Evolutionary conservation across 1,140 invertebrate genomes (phyloP).

Genomic region (Physella acuta): DNA sequence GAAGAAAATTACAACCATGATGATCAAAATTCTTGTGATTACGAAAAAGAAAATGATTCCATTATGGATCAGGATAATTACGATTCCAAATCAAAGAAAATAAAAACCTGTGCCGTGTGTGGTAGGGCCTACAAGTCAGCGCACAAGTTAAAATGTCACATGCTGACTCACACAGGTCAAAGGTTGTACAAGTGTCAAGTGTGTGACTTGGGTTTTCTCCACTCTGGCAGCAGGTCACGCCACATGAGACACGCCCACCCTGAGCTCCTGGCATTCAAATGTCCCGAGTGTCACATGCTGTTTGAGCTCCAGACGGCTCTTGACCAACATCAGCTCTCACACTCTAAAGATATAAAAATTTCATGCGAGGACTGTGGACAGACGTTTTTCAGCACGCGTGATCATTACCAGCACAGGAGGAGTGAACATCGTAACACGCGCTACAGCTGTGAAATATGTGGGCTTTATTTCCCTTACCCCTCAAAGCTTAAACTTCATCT

Average conservation of each 20-base stretch:
- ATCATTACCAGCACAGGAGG: constrained; percentile 4
- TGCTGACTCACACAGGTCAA: constrained; percentile 22
- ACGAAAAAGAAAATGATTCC: background rate
- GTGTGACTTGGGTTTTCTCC: background rate
- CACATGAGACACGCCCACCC: constrained; percentile 6
- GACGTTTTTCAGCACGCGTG: constrained; percentile 75
- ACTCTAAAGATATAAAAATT: constrained; percentile 26
- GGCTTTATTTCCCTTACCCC: background rate
- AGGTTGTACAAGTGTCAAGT: background rate
- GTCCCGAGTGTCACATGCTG: constrained; percentile 1
- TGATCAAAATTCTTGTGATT: background rate
- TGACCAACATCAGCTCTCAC: constrained; percentile 71
- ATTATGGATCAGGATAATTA: background rate
- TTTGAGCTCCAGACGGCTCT: constrained; percentile 47
- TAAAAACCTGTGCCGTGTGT: constrained; percentile 60
- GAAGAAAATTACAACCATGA: background rate
- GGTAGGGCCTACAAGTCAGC: constrained; percentile 62
- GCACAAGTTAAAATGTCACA: constrained; percentile 20
- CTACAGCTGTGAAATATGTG: constrained; percentile 2
- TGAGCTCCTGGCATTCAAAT: constrained; percentile 11
- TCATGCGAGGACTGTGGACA: constrained; percentile 50
- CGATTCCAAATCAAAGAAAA: background rate
- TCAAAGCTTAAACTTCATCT: constrained; percentile 14
- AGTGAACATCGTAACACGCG: background rate
- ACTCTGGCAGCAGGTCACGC: background rate